A percentile compares a stretch with the other conserved stretches of the same genome.
phyloP scores from a whole-genome alignment of 2,797 vertebrate species.

The Knipowitschia caucasica region DNA sequence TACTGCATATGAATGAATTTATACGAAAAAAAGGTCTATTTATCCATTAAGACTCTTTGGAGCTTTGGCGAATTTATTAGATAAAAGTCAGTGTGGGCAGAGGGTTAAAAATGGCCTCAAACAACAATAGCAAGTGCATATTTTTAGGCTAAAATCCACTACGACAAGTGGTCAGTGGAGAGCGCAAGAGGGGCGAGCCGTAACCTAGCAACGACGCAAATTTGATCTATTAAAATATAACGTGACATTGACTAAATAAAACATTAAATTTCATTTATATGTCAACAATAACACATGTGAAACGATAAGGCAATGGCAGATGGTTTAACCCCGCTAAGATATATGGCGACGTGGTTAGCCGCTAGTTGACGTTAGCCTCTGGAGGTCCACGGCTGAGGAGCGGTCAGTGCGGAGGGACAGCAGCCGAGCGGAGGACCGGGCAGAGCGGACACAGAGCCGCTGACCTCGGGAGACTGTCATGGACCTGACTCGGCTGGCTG shows the following conservation, averaged over 20 bases:
- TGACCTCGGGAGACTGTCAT: constrained; percentile 56
- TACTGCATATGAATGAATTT: neutral
- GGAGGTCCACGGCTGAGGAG: neutral
- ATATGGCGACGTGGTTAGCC: constrained; percentile 23
- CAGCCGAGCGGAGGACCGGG: neutral
- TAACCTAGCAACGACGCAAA: constrained; percentile 17
- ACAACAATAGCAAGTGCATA: constrained; percentile 10
- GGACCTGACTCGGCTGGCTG: constrained; percentile 89
- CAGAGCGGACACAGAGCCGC: constrained; percentile 6
- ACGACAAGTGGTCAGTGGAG: neutral
- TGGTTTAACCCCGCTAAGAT: neutral
- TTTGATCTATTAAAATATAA: neutral
- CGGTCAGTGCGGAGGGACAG: neutral
- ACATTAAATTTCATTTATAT: neutral
- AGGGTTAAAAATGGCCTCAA: constrained; percentile 6
- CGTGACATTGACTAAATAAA: neutral
- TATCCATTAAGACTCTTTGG: neutral
- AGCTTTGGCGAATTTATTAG: neutral
- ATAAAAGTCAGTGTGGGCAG: neutral
- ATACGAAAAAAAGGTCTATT: too few species aligned
- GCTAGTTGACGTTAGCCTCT: constrained; percentile 2
- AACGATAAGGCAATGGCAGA: neutral
- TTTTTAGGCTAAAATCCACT: neutral
- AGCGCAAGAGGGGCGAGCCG: neutral
- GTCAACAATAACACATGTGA: neutral